phyloP scores from a whole-genome alignment of 1,140 invertebrate species.

The Pygmarrhopalites habei region DNA sequence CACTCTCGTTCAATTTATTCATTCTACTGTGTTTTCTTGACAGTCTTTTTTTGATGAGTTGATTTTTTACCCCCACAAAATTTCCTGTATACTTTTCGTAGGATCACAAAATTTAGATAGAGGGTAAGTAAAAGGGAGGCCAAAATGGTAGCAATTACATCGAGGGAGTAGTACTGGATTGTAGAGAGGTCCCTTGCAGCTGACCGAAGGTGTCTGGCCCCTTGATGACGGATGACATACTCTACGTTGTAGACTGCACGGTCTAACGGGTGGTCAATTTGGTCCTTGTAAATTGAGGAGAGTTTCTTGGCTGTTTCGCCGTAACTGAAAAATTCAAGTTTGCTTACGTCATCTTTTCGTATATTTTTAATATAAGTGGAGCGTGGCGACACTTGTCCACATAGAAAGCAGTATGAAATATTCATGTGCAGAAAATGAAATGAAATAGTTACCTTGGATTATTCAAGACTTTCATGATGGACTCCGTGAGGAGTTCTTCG shows the following conservation, averaged over 20 bases:
- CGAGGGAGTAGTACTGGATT: conserved; percentile 49
- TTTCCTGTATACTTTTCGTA: no score
- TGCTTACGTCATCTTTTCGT: neutral
- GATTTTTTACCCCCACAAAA: no score
- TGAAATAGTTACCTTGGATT: no score
- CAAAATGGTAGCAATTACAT: conserved; percentile 44
- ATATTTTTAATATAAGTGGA: neutral
- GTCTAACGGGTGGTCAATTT: conserved; percentile 53
- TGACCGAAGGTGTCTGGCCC: conserved; percentile 48
- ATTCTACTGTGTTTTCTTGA: no score
- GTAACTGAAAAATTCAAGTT: conserved; percentile 43
- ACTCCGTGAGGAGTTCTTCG: conserved; percentile 36
- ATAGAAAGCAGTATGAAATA: neutral
- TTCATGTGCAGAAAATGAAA: no score
- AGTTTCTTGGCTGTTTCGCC: conserved; percentile 45
- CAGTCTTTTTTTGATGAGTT: no score
- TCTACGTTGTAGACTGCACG: conserved; percentile 63
- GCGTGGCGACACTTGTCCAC: no score
- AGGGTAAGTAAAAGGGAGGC: neutral
- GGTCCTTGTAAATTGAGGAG: conserved; percentile 57
- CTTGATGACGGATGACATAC: conserved; percentile 56
- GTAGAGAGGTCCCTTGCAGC: conserved; percentile 46
- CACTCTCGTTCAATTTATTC: no score
- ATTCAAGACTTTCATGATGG: no score
- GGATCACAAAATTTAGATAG: no score